Conservation (phyloP, 92 coral and sea anemone genomes). For the Porites divaricata region DNA sequence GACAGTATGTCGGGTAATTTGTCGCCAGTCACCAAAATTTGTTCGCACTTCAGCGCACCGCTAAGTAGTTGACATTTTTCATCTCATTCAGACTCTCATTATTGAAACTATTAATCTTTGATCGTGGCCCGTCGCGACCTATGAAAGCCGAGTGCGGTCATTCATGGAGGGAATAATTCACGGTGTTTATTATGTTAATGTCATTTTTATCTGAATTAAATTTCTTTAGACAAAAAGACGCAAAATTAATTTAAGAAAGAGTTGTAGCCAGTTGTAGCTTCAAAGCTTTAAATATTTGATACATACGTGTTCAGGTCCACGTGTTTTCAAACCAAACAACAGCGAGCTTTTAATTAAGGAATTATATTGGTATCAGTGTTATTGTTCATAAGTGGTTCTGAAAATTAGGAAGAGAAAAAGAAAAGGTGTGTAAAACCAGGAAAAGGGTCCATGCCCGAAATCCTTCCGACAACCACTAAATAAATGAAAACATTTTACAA, state of each 20-base stretch:
- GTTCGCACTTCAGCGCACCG: not conserved
- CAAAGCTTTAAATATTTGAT: not conserved
- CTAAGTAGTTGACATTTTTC: constrained; percentile 5
- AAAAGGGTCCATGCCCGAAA: not conserved
- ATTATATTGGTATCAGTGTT: constrained; percentile 12
- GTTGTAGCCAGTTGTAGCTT: not conserved
- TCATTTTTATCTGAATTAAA: constrained; percentile 12
- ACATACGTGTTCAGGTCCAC: not conserved
- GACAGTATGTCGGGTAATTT: too few relatives aligned
- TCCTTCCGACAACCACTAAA: constrained; percentile 9
- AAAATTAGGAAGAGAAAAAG: not conserved
- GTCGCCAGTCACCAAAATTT: not conserved
- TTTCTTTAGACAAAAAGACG: constrained; percentile 1
- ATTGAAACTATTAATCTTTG: constrained; percentile 30
- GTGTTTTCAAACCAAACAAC: constrained; percentile 23
- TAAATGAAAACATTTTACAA: constrained; percentile 18
- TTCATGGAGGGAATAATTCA: constrained; percentile 16
- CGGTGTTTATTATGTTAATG: not conserved
- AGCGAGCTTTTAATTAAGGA: not conserved
- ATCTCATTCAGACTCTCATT: not conserved
- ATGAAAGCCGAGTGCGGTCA: constrained; percentile 13
- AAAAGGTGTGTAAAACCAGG: not conserved
- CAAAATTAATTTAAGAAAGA: constrained; percentile 2
- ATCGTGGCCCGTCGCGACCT: constrained; percentile 39
- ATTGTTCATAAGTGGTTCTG: not conserved